Conservation (phyloP, 2,888 invertebrate species). For the Muschampia plurimacula region DNA sequence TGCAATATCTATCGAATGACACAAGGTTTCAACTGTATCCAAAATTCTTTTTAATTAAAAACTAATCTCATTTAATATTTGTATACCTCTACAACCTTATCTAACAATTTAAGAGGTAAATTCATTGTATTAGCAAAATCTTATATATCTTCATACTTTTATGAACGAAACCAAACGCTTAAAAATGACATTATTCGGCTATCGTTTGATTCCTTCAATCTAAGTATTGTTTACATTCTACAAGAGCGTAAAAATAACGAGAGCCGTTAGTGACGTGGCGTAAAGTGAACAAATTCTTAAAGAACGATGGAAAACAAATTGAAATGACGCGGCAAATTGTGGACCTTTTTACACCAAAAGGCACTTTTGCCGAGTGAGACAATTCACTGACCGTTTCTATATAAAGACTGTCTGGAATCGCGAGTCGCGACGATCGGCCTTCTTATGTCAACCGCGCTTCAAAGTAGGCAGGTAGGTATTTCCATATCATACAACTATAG, state of each 20-base stretch:
- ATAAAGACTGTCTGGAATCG: conserved; percentile 46
- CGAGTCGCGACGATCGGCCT: conserved; percentile 38
- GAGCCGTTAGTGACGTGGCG: conserved; percentile 9
- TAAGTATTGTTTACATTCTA: conserved; percentile 21
- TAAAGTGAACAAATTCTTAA: conserved; percentile 31
- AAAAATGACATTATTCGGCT: background rate
- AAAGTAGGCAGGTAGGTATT: background rate
- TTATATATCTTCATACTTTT: too few species aligned
- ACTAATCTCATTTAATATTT: too few species aligned
- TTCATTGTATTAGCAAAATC: too few species aligned
- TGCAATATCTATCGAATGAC: background rate
- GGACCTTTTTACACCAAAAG: conserved; percentile 35
- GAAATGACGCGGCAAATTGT: conserved; percentile 33
- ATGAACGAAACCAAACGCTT: background rate
- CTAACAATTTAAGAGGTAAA: too few species aligned
- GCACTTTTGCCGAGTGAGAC: conserved; percentile 38
- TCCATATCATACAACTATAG: background rate
- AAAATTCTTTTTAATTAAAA: too few species aligned
- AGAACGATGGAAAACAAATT: conserved; percentile 32
- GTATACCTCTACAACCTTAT: too few species aligned
- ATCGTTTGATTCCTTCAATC: background rate
- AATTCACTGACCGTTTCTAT: conserved; percentile 46
- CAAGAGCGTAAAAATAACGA: conserved; percentile 13
- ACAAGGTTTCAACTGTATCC: too few species aligned
- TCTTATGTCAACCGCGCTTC: conserved; percentile 33